phyloP scores from a whole-genome alignment of 2,888 invertebrate genomes.

The Ectobius pallidus region DNA sequence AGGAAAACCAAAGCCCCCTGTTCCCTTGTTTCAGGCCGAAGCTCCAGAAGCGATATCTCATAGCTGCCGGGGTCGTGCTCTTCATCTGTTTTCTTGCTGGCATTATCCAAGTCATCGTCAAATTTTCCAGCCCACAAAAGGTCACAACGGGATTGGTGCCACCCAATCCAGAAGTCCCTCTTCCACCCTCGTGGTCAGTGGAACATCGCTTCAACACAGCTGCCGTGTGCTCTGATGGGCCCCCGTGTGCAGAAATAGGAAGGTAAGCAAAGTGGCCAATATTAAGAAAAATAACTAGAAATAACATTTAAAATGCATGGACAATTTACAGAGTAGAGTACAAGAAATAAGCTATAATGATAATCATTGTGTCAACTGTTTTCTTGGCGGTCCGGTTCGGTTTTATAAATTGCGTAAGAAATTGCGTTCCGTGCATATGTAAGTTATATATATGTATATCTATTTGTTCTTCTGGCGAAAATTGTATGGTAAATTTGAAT shows the following conservation, averaged over 20 bases:
- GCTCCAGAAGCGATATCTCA: conserved; percentile 44
- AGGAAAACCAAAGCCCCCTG: neutral
- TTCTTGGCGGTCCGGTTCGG: no score
- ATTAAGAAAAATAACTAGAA: no score
- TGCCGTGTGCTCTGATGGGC: conserved; percentile 80
- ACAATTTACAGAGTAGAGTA: no score
- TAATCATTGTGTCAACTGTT: no score
- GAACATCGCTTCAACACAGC: conserved; percentile 70
- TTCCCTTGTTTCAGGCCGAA: conserved; percentile 46
- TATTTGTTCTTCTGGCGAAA: no score
- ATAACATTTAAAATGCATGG: no score
- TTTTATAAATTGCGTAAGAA: no score
- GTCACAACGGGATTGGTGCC: conserved; percentile 58
- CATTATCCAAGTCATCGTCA: conserved; percentile 54
- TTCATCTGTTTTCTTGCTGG: conserved; percentile 45
- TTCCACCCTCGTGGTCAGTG: conserved; percentile 69
- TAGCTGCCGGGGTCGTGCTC: conserved; percentile 46
- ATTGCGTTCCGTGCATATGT: no score
- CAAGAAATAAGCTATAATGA: no score
- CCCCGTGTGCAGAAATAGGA: conserved; percentile 77
- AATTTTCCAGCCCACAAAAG: conserved; percentile 50
- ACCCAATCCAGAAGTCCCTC: conserved; percentile 67
- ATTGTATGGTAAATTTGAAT: no score
- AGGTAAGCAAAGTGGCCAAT: no score
- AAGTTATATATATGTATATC: no score